Conservation (phyloP, 2,797 vertebrate species). For the Eulemur albifrons region DNA sequence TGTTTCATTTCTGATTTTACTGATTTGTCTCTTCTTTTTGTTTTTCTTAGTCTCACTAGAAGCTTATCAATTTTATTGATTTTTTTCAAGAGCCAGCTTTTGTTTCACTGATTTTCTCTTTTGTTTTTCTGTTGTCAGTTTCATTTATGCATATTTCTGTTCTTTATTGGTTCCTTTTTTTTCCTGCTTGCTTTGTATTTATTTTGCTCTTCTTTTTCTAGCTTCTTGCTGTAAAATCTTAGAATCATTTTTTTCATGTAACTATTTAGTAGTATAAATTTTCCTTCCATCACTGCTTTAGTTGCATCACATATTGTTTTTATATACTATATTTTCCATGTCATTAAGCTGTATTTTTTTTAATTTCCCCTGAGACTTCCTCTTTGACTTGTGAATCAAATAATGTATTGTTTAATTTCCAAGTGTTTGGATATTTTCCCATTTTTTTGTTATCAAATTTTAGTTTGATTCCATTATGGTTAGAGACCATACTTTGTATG, state of each 20-base stretch:
- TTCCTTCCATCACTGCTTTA: background rate
- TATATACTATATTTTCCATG: background rate
- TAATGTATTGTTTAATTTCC: background rate
- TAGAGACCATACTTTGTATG: background rate
- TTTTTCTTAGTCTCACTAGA: background rate
- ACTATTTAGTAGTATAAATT: background rate
- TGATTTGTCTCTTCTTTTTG: background rate
- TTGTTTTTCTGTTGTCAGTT: background rate
- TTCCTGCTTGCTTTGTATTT: background rate
- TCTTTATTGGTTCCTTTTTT: background rate
- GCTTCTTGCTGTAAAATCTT: background rate
- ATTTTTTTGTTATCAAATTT: background rate
- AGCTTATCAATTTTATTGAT: background rate
- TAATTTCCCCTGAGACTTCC: background rate
- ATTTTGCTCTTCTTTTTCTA: background rate
- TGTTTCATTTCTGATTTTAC: background rate
- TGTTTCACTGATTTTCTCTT: background rate
- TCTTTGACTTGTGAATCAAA: background rate
- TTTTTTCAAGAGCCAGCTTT: background rate
- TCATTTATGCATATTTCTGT: background rate
- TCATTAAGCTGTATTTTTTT: background rate
- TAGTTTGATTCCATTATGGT: background rate
- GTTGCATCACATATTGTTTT: background rate
- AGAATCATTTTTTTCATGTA: background rate
- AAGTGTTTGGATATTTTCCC: background rate